These are phyloP conservation scores for Rotaria sp. DNA, from an alignment of 2,888 invertebrate species.

Conservation along the genomic window DNA sequence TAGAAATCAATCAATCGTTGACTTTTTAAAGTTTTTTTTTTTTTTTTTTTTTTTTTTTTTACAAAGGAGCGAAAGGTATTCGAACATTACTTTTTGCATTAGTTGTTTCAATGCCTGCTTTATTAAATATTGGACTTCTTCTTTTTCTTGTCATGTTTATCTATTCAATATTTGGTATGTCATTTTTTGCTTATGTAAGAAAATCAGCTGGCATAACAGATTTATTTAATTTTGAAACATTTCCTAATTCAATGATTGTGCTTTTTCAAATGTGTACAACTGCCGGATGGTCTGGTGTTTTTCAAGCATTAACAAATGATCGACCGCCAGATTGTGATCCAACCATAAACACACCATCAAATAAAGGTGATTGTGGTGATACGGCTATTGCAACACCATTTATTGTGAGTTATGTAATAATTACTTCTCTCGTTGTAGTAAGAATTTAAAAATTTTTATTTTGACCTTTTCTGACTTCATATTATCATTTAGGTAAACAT, in stretches of 20 bases:
- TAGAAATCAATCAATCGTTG: too few species aligned
- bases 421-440: slow-evolving; percentile 77
- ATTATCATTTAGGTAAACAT: slow-evolving; percentile 66
- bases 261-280: slow-evolving; percentile 96
- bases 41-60: neutral
- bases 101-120: slow-evolving; percentile 94
- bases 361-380: slow-evolving; percentile 71
- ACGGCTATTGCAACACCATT: slow-evolving; percentile 87
- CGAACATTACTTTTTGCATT: slow-evolving; percentile 89
- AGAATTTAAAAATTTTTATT: neutral
- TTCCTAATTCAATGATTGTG: slow-evolving; percentile 93
- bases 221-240: slow-evolving; percentile 95
- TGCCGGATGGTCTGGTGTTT: slow-evolving; percentile 43
- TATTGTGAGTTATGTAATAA: slow-evolving; percentile 87
- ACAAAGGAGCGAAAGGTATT: slow-evolving; percentile 79
- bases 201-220: slow-evolving; percentile 87
- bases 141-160: slow-evolving; percentile 98
- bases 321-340: slow-evolving; percentile 63
- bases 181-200: slow-evolving; percentile 96
- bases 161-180: slow-evolving; percentile 98
- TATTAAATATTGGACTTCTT: slow-evolving; percentile 95
- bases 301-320: slow-evolving; percentile 39
- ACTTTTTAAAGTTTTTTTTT: too few species aligned
- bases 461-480: neutral
- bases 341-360: slow-evolving; percentile 40